Evolutionary conservation across 2,888 invertebrate genomes (phyloP).

Genomic region (Dinocampus coccinellae): DNA sequence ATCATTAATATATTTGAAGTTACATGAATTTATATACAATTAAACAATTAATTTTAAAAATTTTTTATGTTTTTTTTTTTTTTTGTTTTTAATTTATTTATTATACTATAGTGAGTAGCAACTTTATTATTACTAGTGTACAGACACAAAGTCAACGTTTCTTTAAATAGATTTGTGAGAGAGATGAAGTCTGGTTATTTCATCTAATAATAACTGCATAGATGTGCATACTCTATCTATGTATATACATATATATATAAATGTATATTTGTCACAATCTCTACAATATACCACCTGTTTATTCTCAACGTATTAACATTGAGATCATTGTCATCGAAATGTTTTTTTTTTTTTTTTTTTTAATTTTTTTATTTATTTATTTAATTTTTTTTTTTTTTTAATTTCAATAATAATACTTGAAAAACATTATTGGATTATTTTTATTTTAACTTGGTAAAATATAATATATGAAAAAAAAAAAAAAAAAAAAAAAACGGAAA

Average conservation of each 20-base stretch:
- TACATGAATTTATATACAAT: neutral
- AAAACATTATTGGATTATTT: conserved; percentile 8
- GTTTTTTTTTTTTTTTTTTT: too few species aligned
- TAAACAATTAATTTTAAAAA: neutral
- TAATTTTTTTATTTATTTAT: too few species aligned
- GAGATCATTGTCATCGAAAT: conserved; percentile 18
- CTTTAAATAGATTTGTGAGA: conserved; percentile 21
- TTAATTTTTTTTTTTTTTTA: too few species aligned
- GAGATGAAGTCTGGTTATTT: conserved; percentile 14
- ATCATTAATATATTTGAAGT: neutral
- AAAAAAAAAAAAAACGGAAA: neutral
- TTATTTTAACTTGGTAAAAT: neutral
- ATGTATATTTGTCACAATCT: neutral
- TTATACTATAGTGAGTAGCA: neutral
- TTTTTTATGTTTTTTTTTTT: too few species aligned
- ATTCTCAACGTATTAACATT: neutral
- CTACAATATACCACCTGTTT: conserved; percentile 3
- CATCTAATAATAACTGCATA: conserved; percentile 6
- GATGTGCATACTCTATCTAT: too few species aligned
- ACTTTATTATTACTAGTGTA: neutral
- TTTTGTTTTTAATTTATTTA: neutral
- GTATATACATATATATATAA: neutral
- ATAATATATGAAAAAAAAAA: neutral
- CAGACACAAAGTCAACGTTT: neutral
- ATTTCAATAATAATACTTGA: too few species aligned